Conservation (phyloP, 2,797 vertebrate species). For the Xiphorhynchus erythropygius region DNA sequence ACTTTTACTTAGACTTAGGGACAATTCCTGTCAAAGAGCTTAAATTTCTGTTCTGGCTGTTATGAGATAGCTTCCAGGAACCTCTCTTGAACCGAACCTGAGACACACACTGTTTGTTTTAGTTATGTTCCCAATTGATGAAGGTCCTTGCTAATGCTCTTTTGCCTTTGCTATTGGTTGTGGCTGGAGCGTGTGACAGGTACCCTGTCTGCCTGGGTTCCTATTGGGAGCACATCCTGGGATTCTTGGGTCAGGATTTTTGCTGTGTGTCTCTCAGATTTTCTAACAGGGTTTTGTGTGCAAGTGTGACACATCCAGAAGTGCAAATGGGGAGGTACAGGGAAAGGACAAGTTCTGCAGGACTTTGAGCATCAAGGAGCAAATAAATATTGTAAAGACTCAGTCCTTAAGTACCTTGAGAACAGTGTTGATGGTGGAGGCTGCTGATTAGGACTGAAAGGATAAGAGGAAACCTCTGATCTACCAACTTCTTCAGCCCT, state of each 20-base stretch:
- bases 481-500: neutral
- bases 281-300: neutral
- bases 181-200: neutral
- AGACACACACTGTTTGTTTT: constrained; percentile 30
- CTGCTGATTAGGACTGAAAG: neutral
- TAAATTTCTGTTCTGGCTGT: constrained; percentile 5
- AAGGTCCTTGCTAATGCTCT: neutral
- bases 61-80: neutral
- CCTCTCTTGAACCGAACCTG: neutral
- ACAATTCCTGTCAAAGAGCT: constrained; percentile 38
- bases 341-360: neutral
- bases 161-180: neutral
- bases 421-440: neutral
- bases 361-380: neutral
- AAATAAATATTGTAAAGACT: neutral
- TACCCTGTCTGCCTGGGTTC: neutral
- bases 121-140: neutral
- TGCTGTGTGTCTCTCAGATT: neutral
- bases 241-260: neutral
- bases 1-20: constrained; percentile 43
- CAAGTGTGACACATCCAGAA: neutral
- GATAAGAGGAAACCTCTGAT: neutral
- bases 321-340: neutral
- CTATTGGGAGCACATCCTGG: neutral
- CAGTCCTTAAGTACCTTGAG: neutral